Percentiles rank a stretch among this genome's conserved stretches.
phyloP scores from a whole-genome alignment of 2,888 invertebrate species.

The Stenichneumon culpator region DNA sequence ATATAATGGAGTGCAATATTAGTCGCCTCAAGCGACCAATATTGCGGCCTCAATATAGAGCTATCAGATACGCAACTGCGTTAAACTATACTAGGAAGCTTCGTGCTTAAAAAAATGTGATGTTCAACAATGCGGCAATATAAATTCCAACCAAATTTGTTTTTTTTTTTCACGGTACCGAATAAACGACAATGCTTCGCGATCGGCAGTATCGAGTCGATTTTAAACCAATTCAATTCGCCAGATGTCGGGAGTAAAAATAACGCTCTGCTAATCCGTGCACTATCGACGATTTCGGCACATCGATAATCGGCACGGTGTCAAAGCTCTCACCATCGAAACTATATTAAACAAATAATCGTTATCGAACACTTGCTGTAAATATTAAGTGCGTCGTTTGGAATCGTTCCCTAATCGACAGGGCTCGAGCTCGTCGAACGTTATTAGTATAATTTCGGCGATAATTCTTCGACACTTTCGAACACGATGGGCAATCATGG shows the following conservation, averaged over 20 bases:
- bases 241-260: neutral
- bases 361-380: slow-evolving; percentile 33
- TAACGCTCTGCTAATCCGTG: neutral
- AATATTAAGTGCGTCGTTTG: slow-evolving; percentile 38
- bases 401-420: slow-evolving; percentile 9
- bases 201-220: neutral
- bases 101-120: neutral
- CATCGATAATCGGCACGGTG: slow-evolving; percentile 28
- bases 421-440: slow-evolving; percentile 8
- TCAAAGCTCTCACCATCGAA: slow-evolving; percentile 20
- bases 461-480: slow-evolving; percentile 53
- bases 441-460: slow-evolving; percentile 43
- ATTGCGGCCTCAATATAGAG: neutral
- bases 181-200: neutral
- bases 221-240: neutral
- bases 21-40: slow-evolving; percentile 1
- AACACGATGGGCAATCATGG: neutral
- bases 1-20: neutral
- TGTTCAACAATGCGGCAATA: slow-evolving; percentile 12
- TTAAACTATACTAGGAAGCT: neutral
- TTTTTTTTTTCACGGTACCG: neutral
- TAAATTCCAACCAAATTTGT: neutral
- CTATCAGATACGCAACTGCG: neutral
- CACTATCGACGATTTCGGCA: neutral
- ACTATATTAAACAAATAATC: slow-evolving; percentile 50